Evolutionary conservation across 2,888 invertebrate species (phyloP).

Genomic region (Drosophila differens): DNA sequence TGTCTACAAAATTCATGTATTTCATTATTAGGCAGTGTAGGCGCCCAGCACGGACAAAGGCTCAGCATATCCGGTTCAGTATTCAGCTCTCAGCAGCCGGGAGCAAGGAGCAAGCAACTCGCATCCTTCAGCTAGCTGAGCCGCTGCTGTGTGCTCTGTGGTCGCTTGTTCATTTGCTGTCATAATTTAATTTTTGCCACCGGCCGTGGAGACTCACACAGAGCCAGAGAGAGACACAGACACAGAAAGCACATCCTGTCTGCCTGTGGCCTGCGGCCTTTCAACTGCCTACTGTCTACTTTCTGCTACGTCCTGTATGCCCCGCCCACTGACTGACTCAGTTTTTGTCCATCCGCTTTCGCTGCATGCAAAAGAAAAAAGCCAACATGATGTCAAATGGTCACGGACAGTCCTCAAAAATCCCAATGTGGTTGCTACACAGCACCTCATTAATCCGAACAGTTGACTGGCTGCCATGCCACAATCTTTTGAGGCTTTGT

Average conservation of each 20-base stretch:
- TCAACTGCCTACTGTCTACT: constrained; percentile 17
- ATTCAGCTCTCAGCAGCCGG: not conserved
- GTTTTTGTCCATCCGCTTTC: constrained; percentile 26
- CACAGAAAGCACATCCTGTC: constrained; percentile 51
- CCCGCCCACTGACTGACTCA: constrained; percentile 16
- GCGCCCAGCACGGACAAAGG: constrained; percentile 35
- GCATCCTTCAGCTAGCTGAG: constrained; percentile 1
- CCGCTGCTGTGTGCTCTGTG: constrained; percentile 35
- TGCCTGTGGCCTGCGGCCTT: constrained; percentile 36
- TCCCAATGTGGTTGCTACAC: constrained; percentile 70
- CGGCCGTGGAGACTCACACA: constrained; percentile 40
- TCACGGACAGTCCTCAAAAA: constrained; percentile 60
- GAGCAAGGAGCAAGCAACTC: not conserved
- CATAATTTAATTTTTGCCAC: constrained; percentile 80
- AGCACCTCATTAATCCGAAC: constrained; percentile 76
- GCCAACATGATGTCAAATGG: constrained; percentile 50
- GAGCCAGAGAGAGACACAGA: constrained; percentile 1
- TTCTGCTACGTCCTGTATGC: constrained; percentile 13
- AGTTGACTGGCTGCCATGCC: constrained; percentile 59
- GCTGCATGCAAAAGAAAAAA: constrained; percentile 24
- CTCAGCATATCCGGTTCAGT: constrained; percentile 61
- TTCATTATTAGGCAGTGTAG: constrained; percentile 70
- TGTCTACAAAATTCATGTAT: constrained; percentile 81
- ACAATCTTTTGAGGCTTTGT: constrained; percentile 51
- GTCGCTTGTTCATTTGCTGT: constrained; percentile 73